Evolutionary conservation across 2,113 vertebrate genomes (phyloP).

Genomic region (Odobenus rosmarus): DNA sequence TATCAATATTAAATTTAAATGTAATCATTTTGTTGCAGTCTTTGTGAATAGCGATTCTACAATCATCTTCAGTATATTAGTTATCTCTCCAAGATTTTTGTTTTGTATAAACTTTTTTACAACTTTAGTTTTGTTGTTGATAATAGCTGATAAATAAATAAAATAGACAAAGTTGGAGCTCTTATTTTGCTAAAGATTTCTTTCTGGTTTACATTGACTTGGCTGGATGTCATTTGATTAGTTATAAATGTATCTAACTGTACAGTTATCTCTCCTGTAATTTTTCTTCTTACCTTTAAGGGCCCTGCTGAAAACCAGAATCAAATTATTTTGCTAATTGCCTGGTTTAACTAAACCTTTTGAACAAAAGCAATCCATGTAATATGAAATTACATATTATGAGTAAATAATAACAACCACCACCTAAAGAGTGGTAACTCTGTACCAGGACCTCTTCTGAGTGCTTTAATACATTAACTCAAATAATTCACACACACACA

Average conservation of each 20-base stretch:
- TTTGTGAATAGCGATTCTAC: neutral
- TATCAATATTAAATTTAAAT: slow-evolving; percentile 34
- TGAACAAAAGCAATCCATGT: neutral
- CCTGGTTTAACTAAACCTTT: neutral
- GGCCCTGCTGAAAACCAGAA: neutral
- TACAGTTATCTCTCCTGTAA: neutral
- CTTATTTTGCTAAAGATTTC: neutral
- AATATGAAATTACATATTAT: neutral
- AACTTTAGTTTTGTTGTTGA: neutral
- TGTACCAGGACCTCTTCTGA: neutral
- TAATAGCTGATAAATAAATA: neutral
- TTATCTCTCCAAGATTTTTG: neutral
- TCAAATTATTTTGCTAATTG: neutral
- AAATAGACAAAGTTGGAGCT: neutral
- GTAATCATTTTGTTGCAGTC: neutral
- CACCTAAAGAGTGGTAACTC: neutral
- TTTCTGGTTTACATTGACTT: neutral
- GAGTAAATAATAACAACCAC: neutral
- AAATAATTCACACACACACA: neutral
- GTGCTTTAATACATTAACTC: neutral
- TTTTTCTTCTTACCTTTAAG: slow-evolving; percentile 28
- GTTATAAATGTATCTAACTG: neutral
- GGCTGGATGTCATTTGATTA: neutral
- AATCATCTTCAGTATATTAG: neutral
- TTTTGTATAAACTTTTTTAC: neutral